Evolutionary conservation across 2,888 invertebrate species (phyloP), one percentile per base, ranked within the genome.

Genomic region (Trissolcus brochymenae): DNA sequence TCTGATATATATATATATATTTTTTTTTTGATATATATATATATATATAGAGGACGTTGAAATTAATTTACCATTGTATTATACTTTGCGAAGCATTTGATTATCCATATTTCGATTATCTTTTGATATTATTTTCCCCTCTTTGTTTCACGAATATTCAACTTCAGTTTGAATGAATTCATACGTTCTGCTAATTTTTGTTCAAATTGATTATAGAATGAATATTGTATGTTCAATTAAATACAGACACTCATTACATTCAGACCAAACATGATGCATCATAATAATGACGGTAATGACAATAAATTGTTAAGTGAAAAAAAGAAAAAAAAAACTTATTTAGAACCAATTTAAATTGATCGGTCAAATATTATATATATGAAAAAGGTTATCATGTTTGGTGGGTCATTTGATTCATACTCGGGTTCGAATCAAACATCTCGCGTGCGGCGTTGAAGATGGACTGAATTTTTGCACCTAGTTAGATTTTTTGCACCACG

Each of bases 401-500:
- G 25, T 60, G 40, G 61, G 40, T 55, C 72, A 76, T 73, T 59
- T 70, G 57, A 51, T 55, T 51, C 72, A 59, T 66, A 59, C 9
- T 40, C 66, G 51, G 62, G 67, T 57, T 62, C 62, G 54, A 54
- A 64, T 53, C 29, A 25, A 53, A 72, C 54, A 55, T 70, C n/a
- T 72, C 61, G 68, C 74, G 73, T 59, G 70, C 66, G 74, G 7
- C 61, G 41, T 54, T 60, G 70, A 73, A 75, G 54, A 56, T 70
- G 62, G 40, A 59, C 79, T 70, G 78, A 65, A 74, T 81, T 76
- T 80, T 80, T 78, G 79, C 82, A 82, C 80, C 78, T 81, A 76
- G 80, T 60, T 82, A 79, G 81, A 78, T 87, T 85, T 83, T 46
- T 82, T 80, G 79, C 82, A 82, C 83, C 81, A 79, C 81, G 66